Base-by-base conservation (phyloP, 2,113 vertebrate genomes). In the Myocastor coypus region DNA sequence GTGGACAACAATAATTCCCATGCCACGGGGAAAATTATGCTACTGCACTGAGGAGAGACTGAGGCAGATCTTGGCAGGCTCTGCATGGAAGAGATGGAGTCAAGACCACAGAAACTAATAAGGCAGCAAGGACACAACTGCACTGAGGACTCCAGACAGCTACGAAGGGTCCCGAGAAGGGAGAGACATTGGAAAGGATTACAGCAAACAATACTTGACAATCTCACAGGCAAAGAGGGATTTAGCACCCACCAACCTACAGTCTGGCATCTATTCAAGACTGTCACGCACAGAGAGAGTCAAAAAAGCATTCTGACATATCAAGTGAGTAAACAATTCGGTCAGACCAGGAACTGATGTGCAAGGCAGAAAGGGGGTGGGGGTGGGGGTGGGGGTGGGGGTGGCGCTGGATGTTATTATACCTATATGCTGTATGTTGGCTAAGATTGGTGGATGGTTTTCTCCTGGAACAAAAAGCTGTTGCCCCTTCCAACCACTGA, bases 401-500 rank as follows among this genome's bases (percentile, higher is more conserved):
- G n/a, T n/a, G n/a, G n/a, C n/a, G n/a, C n/a, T n/a, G n/a, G n/a
- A 83, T 83, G 40, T 80, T 59, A 42, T 50, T 59, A 16, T 63
- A 46, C 68, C 22, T 83, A 4, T 24, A 24, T 42, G 57, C 37
- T 14, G 1, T 37, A 57, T 26, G 30, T 71, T 85, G 37, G 57
- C 9, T 46, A 86, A n/a, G 37, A 17, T 20, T 28, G 26, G 19
- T 22, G 71, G 22, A 75, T 86, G 59, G 13, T 61, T 8, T 61
- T 16, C 4, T 5, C 80, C 80, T 26, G 8, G n/a, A 63, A 52
- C 1, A 40, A 20, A 83, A 61, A 83, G 24, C n/a, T 17, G 57
- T 3, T 0, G 24, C 7, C 24, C n/a, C 52, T 14, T 34, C 1
- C 10, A 26, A 28, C 1, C 24, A 17, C 13, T 1, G 26, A 59